Base-by-base conservation (phyloP, 2,888 invertebrate species). In the Tridacna gigas region DNA sequence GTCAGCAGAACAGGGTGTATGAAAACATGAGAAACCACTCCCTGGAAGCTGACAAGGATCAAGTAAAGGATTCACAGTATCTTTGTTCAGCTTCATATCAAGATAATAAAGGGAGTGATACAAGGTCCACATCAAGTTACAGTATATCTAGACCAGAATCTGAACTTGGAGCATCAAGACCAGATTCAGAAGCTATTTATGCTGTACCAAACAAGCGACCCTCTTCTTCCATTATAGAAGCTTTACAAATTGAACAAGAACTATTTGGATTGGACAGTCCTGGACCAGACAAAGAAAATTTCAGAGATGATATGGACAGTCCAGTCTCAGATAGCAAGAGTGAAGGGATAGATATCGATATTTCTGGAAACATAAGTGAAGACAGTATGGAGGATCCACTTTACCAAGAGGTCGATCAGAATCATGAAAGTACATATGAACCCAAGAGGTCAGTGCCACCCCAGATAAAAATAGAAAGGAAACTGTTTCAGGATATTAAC, bases 381-480 rank as follows among this genome's bases (percentile, higher is more conserved):
- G 91, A 89, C 74, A 91, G 90, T 74, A 90, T 90, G 86, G 87
- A 86, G 12, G 92, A 91, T 74, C 91, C 90, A 11, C 86, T 92
- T 4, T 93, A 93, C 80, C 93, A 92, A 77, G 93, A 94, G 84
- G 91, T 93, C 13, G 93, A 93, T 82, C 92, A 92, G 67, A 92
- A 93, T 81, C 92, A 92, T 82, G 92, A 93, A 84, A 92, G 92
- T 86, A 93, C 91, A 67, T 93, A 93, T 73, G 92, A 92, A 86
- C 92, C 92, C 1, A 91, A 90, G 74, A 86, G 89, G 69, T 47
- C 74, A 45, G 75, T 84, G 25, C 94, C 93, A 9, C 93, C 93
- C 26, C 91, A 92, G 82, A 91, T 95, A 37, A 90, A 91, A 61
- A 94, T 95, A 25, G 94, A 94, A 81, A 89, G 95, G 48, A 94